Evolutionary conservation across 2,113 vertebrate genomes (phyloP).

Genomic region (Thunnus thynnus): DNA sequence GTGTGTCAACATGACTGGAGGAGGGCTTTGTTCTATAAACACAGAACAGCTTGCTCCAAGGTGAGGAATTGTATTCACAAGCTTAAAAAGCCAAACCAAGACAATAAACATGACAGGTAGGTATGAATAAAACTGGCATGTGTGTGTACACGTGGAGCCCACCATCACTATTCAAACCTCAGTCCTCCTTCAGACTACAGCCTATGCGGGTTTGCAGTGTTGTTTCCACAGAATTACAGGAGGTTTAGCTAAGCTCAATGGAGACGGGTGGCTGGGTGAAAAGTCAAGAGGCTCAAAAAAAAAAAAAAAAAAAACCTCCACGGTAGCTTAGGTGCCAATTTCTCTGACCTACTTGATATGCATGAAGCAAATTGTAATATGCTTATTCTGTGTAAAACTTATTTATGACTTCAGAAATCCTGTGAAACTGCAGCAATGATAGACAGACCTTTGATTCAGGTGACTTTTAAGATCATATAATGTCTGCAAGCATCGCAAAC

Average conservation of each 20-base stretch:
- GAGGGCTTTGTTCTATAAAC: conserved; percentile 45
- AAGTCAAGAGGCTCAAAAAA: conserved; percentile 43
- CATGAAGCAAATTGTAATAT: conserved; percentile 58
- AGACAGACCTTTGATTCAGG: conserved; percentile 61
- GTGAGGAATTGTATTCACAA: conserved; percentile 42
- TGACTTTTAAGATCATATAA: conserved; percentile 58
- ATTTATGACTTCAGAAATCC: conserved; percentile 49
- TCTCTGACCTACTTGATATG: conserved; percentile 59
- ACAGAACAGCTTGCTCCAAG: conserved; percentile 26
- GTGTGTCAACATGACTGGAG: conserved; percentile 54
- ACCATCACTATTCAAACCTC: background rate
- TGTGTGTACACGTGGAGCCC: background rate
- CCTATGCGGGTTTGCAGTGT: background rate
- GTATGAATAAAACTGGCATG: conserved; percentile 22
- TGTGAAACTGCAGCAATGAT: conserved; percentile 30
- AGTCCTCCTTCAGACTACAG: conserved; percentile 6
- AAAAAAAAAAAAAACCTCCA: conserved; percentile 28
- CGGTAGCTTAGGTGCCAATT: conserved; percentile 55
- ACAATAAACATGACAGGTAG: conserved; percentile 47
- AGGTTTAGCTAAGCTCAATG: conserved; percentile 53
- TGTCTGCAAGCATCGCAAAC: conserved; percentile 33
- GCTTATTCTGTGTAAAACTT: conserved; percentile 44
- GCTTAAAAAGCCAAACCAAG: conserved; percentile 60
- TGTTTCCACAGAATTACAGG: conserved; percentile 58
- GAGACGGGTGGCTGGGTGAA: conserved; percentile 32